These are phyloP conservation scores for Abscondita cerata DNA, from an alignment of 2,888 invertebrate species.

Conservation along the genomic window DNA sequence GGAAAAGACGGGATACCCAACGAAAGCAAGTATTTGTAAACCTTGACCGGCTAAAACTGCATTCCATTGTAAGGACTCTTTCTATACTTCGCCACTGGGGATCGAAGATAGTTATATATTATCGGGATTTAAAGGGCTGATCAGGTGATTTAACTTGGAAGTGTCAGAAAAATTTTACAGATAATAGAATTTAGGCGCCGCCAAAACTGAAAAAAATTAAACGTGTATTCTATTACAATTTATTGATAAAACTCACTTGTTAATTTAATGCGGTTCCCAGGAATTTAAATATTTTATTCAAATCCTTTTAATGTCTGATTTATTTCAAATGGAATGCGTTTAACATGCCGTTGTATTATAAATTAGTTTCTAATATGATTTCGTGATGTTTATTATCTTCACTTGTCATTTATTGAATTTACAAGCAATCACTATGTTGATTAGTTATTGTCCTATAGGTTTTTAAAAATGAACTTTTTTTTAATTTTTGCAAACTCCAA, in stretches of 20 bases:
- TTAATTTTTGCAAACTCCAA: no score
- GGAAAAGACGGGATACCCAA: constrained; percentile 14
- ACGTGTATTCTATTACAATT: background rate
- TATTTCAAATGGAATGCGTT: no score
- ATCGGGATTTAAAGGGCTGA: constrained; percentile 41
- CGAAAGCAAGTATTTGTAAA: constrained; percentile 21
- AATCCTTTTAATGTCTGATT: no score
- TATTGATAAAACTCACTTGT: background rate
- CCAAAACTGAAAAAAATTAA: background rate
- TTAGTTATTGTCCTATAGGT: no score
- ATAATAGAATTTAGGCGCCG: constrained; percentile 38
- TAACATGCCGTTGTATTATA: no score
- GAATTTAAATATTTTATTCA: no score
- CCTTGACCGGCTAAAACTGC: constrained; percentile 30
- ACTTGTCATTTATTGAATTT: no score
- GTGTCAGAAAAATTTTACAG: constrained; percentile 9
- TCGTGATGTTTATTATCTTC: no score
- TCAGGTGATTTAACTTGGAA: constrained; percentile 28
- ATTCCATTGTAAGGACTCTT: constrained; percentile 42
- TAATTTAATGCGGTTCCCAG: no score
- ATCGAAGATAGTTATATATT: constrained; percentile 41
- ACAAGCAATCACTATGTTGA: no score
- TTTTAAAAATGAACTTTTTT: no score
- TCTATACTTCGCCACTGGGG: constrained; percentile 41
- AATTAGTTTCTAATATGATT: no score